Evolutionary conservation across 2,113 vertebrate species (phyloP), one percentile per base, ranked within the genome.

Genomic region (Phainopepla nitens): DNA sequence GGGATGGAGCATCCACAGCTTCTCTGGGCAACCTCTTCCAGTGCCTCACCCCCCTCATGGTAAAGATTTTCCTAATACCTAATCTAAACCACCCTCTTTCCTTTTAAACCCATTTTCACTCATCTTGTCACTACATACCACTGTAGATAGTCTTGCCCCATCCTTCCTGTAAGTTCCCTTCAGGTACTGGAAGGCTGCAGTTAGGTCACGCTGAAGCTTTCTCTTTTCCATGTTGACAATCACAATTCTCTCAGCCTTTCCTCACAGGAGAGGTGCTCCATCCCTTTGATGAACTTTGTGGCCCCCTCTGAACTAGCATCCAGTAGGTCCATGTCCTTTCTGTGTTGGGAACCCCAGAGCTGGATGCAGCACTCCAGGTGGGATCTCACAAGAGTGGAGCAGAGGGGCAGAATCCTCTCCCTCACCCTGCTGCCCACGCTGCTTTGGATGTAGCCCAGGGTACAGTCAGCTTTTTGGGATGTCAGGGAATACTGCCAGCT

Each of bases 81-180:
- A 17, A 21, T 36, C 5, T 10, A 68, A 56, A 36, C 6, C 8
- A 33, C 11, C 7, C 6, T 57, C 28, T 69, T 49, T 57, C 51
- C 22, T 68, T 47, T 68, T 33, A 49, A 49, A 57, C 9, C 14
- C 7, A n/a, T 41, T 57, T 81, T 58, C 9, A 42, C 18, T 49
- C 39, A 13, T 57, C 51, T 68, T 33, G 18, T 57, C 22, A 11
- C n/a, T 27, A 11, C 13, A 47, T 39, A 47, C 8, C 0, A 0
- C 7, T 68, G 28, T 11, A 27, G 39, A 49, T 28, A 57, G 5
- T n/a, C 14, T 21, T 49, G 13, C 7, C 14, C 18, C 19, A 1
- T 33, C n/a, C 33, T 47, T 36, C 42, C 28, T 57, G 8, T 81
- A 68, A 49, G 18, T 33, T 39, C 28, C 2, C 7, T 39, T 49